Percentiles rank a stretch among this genome's conserved stretches.
phyloP scores from a whole-genome alignment of 2,797 vertebrate species.

The Notoglanidium macrostoma region DNA sequence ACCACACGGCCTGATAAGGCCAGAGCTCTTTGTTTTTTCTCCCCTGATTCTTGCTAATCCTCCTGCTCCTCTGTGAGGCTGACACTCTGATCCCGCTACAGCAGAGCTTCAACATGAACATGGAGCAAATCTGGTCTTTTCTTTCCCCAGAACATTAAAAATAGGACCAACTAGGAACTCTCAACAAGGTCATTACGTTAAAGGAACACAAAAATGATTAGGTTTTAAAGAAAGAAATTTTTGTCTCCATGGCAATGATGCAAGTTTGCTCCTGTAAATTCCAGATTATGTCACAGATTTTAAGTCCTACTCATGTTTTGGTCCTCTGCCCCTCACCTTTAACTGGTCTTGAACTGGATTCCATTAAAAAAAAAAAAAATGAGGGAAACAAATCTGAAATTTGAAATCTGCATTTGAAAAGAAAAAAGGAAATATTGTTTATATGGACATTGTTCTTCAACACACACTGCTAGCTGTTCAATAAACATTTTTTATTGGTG shows the following conservation, averaged over 20 bases:
- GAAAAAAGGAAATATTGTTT: background rate
- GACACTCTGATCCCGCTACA: background rate
- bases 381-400: background rate
- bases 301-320: background rate
- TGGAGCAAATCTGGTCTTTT: background rate
- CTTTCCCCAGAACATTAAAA: too few species aligned
- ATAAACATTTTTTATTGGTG: background rate
- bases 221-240: background rate
- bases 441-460: background rate
- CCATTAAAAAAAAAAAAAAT: background rate
- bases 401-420: background rate
- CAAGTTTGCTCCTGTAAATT: background rate
- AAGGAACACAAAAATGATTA: background rate
- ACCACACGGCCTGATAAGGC: conserved; percentile 58
- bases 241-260: background rate
- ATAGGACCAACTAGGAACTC: background rate
- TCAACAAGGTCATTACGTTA: background rate
- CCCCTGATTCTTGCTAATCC: conserved; percentile 19
- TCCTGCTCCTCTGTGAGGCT: background rate
- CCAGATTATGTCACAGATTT: background rate
- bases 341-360: background rate
- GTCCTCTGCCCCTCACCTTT: background rate
- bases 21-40: conserved; percentile 20
- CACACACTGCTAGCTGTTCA: background rate
- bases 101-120: background rate